Percentiles rank a stretch among this genome's conserved stretches.
Conservation (phyloP, 2,888 invertebrate genomes). For the Opisthograptis luteolata region DNA sequence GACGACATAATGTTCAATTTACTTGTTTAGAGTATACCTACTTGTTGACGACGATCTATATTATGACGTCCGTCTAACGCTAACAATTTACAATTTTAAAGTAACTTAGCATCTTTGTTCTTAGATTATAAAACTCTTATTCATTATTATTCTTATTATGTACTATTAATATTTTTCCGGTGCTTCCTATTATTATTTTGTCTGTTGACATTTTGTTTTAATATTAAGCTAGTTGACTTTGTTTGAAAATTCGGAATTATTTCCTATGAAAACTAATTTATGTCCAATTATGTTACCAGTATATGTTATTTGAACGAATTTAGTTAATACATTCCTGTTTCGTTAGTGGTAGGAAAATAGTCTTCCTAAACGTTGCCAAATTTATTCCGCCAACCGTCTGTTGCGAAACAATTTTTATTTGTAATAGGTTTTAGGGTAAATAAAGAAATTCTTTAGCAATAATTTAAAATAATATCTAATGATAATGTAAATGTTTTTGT, state of each 20-base stretch:
- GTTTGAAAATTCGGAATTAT: constrained; percentile 62
- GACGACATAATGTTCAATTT: constrained; percentile 11
- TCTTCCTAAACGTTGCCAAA: constrained; percentile 84
- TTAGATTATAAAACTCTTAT: constrained; percentile 9
- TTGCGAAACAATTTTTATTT: constrained; percentile 75
- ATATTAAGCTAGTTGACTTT: constrained; percentile 73
- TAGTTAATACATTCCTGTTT: constrained; percentile 82
- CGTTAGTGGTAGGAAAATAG: constrained; percentile 83
- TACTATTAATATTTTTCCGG: constrained; percentile 67
- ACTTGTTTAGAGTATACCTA: constrained; percentile 31
- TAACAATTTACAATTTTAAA: constrained; percentile 9
- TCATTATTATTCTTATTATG: constrained; percentile 55
- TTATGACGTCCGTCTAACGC: constrained; percentile 12
- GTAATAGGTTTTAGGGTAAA: constrained; percentile 73
- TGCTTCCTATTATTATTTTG: constrained; percentile 81
- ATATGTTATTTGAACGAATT: constrained; percentile 80
- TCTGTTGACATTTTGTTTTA: constrained; percentile 79
- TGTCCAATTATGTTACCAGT: constrained; percentile 79
- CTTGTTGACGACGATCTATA: constrained; percentile 24
- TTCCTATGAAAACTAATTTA: constrained; percentile 58
- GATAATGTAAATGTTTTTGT: constrained; percentile 83
- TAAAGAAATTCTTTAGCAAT: constrained; percentile 83
- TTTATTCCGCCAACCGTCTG: constrained; percentile 79
- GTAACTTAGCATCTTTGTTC: constrained; percentile 22
- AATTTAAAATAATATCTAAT: constrained; percentile 64